A percentile compares a stretch with the other conserved stretches of the same genome.
Conservation (phyloP, 2,888 invertebrate genomes). For the Cheilosia vernalis region DNA sequence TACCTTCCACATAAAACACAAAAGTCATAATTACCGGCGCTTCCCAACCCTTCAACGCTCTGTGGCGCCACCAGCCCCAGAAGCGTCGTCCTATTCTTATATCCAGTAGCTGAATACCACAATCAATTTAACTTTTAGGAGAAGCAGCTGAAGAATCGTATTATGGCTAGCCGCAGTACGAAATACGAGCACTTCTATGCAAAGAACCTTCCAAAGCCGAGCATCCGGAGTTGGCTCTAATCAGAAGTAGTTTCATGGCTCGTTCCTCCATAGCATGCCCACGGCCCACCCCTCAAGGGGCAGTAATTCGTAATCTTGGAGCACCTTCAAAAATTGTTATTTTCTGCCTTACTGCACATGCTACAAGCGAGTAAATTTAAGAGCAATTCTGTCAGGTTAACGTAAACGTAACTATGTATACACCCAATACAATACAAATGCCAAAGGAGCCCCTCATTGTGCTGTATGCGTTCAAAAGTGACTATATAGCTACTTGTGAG, state of each 20-base stretch:
- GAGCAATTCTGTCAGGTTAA: slow-evolving; percentile 32
- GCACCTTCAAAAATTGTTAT: slow-evolving; percentile 53
- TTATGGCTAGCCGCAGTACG: slow-evolving; percentile 21
- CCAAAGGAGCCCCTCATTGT: background rate
- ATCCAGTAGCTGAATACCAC: background rate
- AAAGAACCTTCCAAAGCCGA: slow-evolving; percentile 7
- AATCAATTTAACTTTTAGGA: slow-evolving; percentile 31
- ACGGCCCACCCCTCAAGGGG: background rate
- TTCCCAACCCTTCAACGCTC: slow-evolving; percentile 16
- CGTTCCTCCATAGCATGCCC: background rate
- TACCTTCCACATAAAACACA: slow-evolving; percentile 49
- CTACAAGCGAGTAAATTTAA: slow-evolving; percentile 42
- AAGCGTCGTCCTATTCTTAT: background rate
- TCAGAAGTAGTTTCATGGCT: slow-evolving; percentile 20
- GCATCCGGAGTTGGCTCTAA: slow-evolving; percentile 24
- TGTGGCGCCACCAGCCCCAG: slow-evolving; percentile 29
- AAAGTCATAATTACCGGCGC: slow-evolving; percentile 39
- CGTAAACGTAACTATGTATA: slow-evolving; percentile 15
- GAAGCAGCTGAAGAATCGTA: slow-evolving; percentile 39
- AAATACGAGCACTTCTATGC: slow-evolving; percentile 6
- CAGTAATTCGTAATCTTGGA: slow-evolving; percentile 40
- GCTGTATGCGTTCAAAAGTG: background rate
- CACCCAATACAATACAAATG: slow-evolving; percentile 2
- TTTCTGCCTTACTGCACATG: slow-evolving; percentile 51
- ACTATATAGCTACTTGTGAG: too few relatives aligned